These are phyloP conservation scores for Tretioscincus oriximinensis DNA, from an alignment of 2,113 vertebrate species.

Conservation along the genomic window DNA sequence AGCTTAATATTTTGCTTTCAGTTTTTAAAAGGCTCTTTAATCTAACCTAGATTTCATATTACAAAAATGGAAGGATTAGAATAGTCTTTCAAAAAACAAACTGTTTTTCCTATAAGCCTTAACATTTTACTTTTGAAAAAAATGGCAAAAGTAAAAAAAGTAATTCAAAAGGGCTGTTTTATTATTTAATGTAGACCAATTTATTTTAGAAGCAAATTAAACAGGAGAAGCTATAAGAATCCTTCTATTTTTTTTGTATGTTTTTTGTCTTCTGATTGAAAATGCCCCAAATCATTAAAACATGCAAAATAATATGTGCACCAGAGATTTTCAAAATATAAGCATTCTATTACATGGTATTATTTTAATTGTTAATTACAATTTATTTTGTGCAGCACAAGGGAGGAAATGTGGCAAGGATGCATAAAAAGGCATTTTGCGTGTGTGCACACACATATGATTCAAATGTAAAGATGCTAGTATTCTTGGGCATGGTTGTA, in stretches of 20 bases:
- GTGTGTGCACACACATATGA: neutral
- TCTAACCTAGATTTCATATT: neutral
- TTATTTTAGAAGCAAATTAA: neutral
- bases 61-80: neutral
- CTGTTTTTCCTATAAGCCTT: neutral
- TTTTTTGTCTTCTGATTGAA: neutral
- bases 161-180: neutral
- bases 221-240: neutral
- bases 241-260: conserved; percentile 13
- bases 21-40: neutral
- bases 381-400: conserved; percentile 8
- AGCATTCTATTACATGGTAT: conserved; percentile 11
- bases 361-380: conserved; percentile 36
- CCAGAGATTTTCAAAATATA: conserved; percentile 42
- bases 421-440: neutral
- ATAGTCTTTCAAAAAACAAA: neutral
- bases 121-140: neutral
- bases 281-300: conserved; percentile 27
- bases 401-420: conserved; percentile 39
- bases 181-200: neutral
- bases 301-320: conserved; percentile 20
- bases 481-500: neutral
- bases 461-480: neutral
- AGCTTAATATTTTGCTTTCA: neutral
- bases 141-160: neutral